Evolutionary conservation across 2,888 invertebrate genomes (phyloP).

Genomic region (Dexiosoma caninum): DNA sequence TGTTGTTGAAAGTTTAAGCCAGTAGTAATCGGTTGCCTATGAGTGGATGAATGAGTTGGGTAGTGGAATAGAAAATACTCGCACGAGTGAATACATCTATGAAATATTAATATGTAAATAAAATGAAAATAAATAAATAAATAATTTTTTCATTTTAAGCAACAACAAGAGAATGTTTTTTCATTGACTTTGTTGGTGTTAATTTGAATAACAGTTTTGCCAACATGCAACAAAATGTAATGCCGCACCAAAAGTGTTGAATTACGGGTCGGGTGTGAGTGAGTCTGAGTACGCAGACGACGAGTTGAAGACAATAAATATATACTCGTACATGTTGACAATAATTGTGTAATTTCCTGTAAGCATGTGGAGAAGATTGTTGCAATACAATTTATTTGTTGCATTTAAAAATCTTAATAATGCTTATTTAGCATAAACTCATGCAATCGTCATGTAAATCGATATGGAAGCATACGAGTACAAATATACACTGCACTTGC

Average conservation of each 20-base stretch:
- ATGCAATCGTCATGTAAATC: conserved; percentile 34
- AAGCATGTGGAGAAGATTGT: conserved; percentile 14
- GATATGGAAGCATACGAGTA: background rate
- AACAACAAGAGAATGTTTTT: background rate
- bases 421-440: conserved; percentile 31
- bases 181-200: conserved; percentile 6
- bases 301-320: background rate
- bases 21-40: conserved; percentile 16
- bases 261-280: conserved; percentile 26
- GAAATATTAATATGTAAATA: conserved; percentile 10
- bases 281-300: background rate
- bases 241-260: conserved; percentile 28
- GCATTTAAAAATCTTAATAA: conserved; percentile 35
- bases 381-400: conserved; percentile 1
- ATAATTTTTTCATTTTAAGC: background rate
- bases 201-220: conserved; percentile 31
- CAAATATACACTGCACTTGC: background rate
- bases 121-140: conserved; percentile 8
- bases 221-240: conserved; percentile 30
- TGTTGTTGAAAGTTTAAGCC: conserved; percentile 37
- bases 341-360: conserved; percentile 61
- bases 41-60: conserved; percentile 10
- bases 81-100: conserved; percentile 7
- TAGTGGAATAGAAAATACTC: background rate
- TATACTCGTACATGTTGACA: conserved; percentile 46